These are phyloP conservation scores for Galeopsomyia nigrocyanea DNA, from an alignment of 2,888 invertebrate species.

Conservation along the genomic window DNA sequence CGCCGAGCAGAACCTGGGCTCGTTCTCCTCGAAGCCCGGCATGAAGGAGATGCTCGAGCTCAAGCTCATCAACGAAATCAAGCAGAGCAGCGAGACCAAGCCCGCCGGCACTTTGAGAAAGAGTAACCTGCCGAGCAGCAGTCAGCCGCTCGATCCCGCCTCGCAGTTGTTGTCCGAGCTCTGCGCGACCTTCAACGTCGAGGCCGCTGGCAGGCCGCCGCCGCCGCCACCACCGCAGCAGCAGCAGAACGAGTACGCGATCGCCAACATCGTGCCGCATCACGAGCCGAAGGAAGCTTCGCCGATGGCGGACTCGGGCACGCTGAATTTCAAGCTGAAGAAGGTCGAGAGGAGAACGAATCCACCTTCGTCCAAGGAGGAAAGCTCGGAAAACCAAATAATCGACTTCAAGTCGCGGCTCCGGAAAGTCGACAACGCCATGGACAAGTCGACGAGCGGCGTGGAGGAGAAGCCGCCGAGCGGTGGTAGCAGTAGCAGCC, in stretches of 20 bases:
- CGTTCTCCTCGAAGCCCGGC: slow-evolving; percentile 70
- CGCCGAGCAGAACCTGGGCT: slow-evolving; percentile 51
- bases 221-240: too few species aligned
- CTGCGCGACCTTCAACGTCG: slow-evolving; percentile 85
- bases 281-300: slow-evolving; percentile 49
- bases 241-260: slow-evolving; percentile 60
- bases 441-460: slow-evolving; percentile 51
- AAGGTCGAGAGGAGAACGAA: slow-evolving; percentile 79
- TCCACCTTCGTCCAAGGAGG: slow-evolving; percentile 73
- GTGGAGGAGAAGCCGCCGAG: slow-evolving; percentile 54
- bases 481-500: too few species aligned
- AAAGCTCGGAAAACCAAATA: slow-evolving; percentile 74
- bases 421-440: slow-evolving; percentile 75
- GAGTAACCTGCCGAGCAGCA: slow-evolving; percentile 49
- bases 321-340: slow-evolving; percentile 73
- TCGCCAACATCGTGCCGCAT: slow-evolving; percentile 48
- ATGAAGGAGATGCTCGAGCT: slow-evolving; percentile 88
- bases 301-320: slow-evolving; percentile 57
- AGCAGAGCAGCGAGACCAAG: slow-evolving; percentile 81
- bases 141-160: slow-evolving; percentile 78
- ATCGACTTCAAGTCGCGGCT: slow-evolving; percentile 88
- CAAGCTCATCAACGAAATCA: slow-evolving; percentile 86
- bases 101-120: slow-evolving; percentile 68
- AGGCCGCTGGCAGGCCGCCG: slow-evolving; percentile 67
- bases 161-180: slow-evolving; percentile 86